These are phyloP conservation scores for Callocephalon fimbriatum DNA, from an alignment of 2,113 vertebrate species.

Conservation along the genomic window DNA sequence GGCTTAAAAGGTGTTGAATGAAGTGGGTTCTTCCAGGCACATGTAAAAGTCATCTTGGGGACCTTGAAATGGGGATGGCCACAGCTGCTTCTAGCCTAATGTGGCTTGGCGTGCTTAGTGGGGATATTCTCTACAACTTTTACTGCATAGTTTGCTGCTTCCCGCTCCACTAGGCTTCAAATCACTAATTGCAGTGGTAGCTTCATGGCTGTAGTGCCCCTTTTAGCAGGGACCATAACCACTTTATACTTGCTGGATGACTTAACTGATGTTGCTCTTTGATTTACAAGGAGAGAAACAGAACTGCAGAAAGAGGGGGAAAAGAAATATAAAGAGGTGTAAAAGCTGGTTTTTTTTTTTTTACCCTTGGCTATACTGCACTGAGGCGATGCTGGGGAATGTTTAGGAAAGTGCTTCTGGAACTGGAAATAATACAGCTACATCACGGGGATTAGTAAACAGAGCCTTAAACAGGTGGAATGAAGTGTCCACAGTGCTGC, in stretches of 20 bases:
- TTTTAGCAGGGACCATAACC: neutral
- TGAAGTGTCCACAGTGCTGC: neutral
- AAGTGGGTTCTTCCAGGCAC: neutral
- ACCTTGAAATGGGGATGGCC: neutral
- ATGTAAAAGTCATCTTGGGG: neutral
- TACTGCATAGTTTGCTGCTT: neutral
- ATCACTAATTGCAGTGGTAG: neutral
- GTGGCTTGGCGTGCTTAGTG: neutral
- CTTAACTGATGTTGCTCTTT: neutral
- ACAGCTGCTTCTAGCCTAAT: neutral
- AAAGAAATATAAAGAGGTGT: neutral
- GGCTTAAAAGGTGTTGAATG: neutral
- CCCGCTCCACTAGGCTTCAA: neutral
- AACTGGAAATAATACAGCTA: neutral
- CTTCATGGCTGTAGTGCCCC: neutral
- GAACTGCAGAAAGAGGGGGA: neutral
- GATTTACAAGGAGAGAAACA: neutral
- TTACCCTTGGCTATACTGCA: neutral
- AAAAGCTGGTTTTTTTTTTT: neutral
- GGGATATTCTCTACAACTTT: neutral
- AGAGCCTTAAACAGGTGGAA: neutral
- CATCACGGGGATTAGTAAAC: neutral
- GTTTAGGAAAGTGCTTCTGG: neutral
- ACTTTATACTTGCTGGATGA: neutral
- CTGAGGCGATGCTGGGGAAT: neutral